Evolutionary conservation across 2,797 vertebrate species (phyloP), one percentile per base, ranked within the genome.

Genomic region (Myripristis jacobus): DNA sequence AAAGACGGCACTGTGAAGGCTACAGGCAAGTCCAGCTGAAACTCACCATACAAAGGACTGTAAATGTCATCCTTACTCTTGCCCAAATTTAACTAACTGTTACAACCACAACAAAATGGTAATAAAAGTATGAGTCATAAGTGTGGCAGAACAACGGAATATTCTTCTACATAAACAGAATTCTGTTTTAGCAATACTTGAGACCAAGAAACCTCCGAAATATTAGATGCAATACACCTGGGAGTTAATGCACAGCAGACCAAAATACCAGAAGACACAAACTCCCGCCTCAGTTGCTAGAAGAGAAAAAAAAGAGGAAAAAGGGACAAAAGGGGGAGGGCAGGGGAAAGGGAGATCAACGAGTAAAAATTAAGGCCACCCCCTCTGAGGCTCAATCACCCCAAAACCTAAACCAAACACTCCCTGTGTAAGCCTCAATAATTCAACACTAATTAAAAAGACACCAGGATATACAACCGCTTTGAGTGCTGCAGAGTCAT

Each of bases 1-100:
- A 90, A 90, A 93, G 94, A 94, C 95, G 93, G 66, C 12, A 89
- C 87, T 41, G 47, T 65, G 77, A 94, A 93, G 90, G 92, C 90
- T 90, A 91, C 90, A 92, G 93, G 91, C 54, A 44, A 63, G 80
- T 77, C 75, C 47, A 78, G 63, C 66, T 61, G 69, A 50, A 82
- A 79, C 73, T 63, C 66, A 48, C 29, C 34, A 22, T 18, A 65
- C 69, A 66, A 63, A 80, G 59, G 53, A 58, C 72, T 66, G 54
- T 50, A 29, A 56, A 59, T 59, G 31, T 36, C 60, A 79, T 71
- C 72, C 64, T 70, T 65, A 71, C 48, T 66, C 59, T 80, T 69
- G 70, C 73, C 70, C 66, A 48, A 70, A 82, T 83, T 47, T 25
- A 48, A 80, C 65, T 82, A 82, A 76, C 77, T 84, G 84, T 85